These are phyloP conservation scores for Zapus hudsonius DNA, from an alignment of 2,113 vertebrate genomes.

Conservation along the genomic window DNA sequence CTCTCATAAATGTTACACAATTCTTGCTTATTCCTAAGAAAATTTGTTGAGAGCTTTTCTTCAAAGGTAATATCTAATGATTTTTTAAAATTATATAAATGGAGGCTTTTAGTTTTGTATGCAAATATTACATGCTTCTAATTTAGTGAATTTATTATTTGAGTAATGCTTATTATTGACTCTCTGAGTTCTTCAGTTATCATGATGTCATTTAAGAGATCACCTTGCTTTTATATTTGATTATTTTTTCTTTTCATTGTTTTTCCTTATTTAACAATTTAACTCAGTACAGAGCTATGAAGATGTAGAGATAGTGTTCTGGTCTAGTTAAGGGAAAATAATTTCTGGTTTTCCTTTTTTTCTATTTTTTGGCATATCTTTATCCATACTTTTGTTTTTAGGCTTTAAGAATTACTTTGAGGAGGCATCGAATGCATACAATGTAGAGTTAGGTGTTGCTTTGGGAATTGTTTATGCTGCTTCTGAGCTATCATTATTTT, in stretches of 20 bases:
- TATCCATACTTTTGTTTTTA: slow-evolving; percentile 16
- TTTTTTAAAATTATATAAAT: not conserved
- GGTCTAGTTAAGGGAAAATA: not conserved
- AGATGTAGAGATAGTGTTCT: not conserved
- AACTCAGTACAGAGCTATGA: not conserved
- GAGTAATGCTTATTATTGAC: not conserved
- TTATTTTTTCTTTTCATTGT: not conserved
- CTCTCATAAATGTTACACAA: not conserved
- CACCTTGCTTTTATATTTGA: not conserved
- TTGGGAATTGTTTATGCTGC: slow-evolving; percentile 29
- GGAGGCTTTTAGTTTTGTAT: not conserved
- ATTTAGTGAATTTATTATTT: slow-evolving; percentile 3
- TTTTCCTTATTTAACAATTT: not conserved
- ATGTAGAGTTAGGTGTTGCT: not conserved
- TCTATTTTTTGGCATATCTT: not conserved
- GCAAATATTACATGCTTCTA: not conserved
- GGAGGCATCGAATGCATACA: not conserved
- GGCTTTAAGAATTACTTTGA: slow-evolving; percentile 23
- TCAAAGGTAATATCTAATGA: not conserved
- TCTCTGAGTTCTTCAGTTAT: not conserved
- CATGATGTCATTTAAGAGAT: not conserved
- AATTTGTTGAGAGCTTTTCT: not conserved
- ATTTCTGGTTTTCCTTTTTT: not conserved
- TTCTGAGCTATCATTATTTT: not conserved
- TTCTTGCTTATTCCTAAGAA: not conserved